Percentiles rank a stretch among this genome's conserved stretches.
phyloP scores from a whole-genome alignment of 1,140 invertebrate genomes.

The Drosophila yakuba region DNA sequence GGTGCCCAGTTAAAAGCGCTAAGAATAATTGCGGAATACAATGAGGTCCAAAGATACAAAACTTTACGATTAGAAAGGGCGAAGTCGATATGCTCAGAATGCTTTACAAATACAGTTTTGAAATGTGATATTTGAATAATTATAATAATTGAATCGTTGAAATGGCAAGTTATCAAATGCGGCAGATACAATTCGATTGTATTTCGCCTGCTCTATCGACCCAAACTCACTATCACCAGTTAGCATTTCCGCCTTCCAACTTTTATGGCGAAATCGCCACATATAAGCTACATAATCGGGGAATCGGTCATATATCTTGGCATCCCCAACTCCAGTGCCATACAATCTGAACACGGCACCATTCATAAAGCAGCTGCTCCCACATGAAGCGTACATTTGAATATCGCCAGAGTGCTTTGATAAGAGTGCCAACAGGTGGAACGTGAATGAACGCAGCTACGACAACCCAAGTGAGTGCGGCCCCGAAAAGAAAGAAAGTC shows the following conservation, averaged over 20 bases:
- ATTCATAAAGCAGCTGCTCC: conserved; percentile 58
- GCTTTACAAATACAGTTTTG: too few relatives aligned
- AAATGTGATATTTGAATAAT: too few relatives aligned
- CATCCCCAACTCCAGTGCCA: conserved; percentile 10
- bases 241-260: conserved; percentile 12
- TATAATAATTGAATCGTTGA: too few relatives aligned
- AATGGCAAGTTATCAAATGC: too few relatives aligned
- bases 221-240: neutral
- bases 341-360: conserved; percentile 45
- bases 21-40: conserved; percentile 31
- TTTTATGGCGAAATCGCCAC: neutral
- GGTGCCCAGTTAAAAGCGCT: conserved; percentile 1
- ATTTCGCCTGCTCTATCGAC: neutral
- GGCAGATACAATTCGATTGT: neutral
- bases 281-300: neutral
- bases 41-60: conserved; percentile 15
- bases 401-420: conserved; percentile 37
- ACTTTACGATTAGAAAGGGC: too few relatives aligned
- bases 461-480: conserved; percentile 18
- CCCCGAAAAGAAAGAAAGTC: conserved; percentile 19
- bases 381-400: conserved; percentile 46
- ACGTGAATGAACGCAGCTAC: conserved; percentile 77
- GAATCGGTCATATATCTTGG: conserved; percentile 6
- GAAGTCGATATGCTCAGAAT: too few relatives aligned
- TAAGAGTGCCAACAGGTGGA: conserved; percentile 63